Conservation (phyloP, 2,797 vertebrate species). For the Ptychadena robeensis region DNA sequence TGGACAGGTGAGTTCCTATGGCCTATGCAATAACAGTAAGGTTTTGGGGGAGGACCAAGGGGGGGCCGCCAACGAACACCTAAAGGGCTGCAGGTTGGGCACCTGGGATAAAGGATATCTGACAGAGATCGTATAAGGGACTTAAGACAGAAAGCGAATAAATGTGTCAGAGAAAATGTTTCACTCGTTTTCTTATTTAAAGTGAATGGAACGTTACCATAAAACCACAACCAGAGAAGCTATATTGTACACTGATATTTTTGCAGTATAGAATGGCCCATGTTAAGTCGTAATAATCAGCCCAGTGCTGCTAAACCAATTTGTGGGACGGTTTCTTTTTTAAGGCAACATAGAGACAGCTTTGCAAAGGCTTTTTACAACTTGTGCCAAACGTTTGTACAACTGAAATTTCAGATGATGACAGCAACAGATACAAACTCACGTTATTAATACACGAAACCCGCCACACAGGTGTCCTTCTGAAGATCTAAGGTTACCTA, state of each 20-base stretch:
- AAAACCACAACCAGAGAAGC: neutral
- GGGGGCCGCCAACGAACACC: too few relatives aligned
- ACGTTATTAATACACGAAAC: slow-evolving; percentile 37
- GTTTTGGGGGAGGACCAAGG: too few relatives aligned
- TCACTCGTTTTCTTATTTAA: too few relatives aligned
- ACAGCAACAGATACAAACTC: slow-evolving; percentile 46
- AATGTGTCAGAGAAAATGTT: too few relatives aligned
- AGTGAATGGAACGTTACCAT: neutral
- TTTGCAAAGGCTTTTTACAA: slow-evolving; percentile 11
- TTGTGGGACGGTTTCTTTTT: neutral
- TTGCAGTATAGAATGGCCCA: neutral
- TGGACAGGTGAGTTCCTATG: too few relatives aligned
- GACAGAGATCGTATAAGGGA: too few relatives aligned
- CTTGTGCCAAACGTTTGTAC: slow-evolving; percentile 27
- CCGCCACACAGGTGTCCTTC: slow-evolving; percentile 45
- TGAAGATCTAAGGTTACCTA: slow-evolving; percentile 51
- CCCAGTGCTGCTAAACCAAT: slow-evolving; percentile 24
- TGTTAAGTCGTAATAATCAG: neutral
- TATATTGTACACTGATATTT: neutral
- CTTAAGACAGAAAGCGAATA: too few relatives aligned
- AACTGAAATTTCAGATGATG: slow-evolving; percentile 50
- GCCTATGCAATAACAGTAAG: too few relatives aligned
- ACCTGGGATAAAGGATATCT: too few relatives aligned
- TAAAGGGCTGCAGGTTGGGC: too few relatives aligned
- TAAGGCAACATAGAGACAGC: slow-evolving; percentile 23